These are phyloP conservation scores for Gambusia holbrooki DNA, from an alignment of 2,113 vertebrate genomes.

Conservation along the genomic window DNA sequence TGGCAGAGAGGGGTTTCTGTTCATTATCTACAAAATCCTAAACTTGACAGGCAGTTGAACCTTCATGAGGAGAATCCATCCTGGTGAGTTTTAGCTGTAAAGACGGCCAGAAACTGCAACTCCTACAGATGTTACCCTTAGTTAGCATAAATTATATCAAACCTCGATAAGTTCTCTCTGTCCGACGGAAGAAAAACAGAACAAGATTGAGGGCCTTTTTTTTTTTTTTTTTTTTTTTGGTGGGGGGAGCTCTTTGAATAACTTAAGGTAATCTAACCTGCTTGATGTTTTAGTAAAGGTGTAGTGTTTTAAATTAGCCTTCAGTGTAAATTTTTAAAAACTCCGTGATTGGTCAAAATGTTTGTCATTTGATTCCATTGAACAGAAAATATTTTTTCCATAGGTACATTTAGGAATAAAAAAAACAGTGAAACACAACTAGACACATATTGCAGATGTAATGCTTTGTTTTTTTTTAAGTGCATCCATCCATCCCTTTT, in stretches of 20 bases:
- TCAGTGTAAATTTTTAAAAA: too few relatives aligned
- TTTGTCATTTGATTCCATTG: too few relatives aligned
- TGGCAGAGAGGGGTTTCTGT: constrained; percentile 46
- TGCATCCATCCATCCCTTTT: neutral
- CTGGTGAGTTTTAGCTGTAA: neutral
- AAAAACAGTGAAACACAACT: too few relatives aligned
- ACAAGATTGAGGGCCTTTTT: neutral
- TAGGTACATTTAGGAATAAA: too few relatives aligned
- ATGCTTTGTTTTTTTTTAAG: neutral
- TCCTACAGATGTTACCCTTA: neutral
- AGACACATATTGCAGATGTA: too few relatives aligned
- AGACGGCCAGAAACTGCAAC: neutral
- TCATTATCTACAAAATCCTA: constrained; percentile 44
- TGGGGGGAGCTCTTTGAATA: too few relatives aligned
- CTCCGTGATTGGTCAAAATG: too few relatives aligned
- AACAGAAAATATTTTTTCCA: too few relatives aligned
- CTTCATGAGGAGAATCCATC: neutral
- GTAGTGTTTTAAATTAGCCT: too few relatives aligned
- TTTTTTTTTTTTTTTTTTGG: neutral
- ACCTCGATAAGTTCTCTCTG: neutral
- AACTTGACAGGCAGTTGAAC: neutral
- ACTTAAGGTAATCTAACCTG: too few relatives aligned
- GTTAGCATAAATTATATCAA: neutral
- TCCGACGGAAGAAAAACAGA: too few relatives aligned
- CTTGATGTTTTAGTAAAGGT: too few relatives aligned